Conservation (phyloP, 1,140 invertebrate species). For the Achroia grisella region DNA sequence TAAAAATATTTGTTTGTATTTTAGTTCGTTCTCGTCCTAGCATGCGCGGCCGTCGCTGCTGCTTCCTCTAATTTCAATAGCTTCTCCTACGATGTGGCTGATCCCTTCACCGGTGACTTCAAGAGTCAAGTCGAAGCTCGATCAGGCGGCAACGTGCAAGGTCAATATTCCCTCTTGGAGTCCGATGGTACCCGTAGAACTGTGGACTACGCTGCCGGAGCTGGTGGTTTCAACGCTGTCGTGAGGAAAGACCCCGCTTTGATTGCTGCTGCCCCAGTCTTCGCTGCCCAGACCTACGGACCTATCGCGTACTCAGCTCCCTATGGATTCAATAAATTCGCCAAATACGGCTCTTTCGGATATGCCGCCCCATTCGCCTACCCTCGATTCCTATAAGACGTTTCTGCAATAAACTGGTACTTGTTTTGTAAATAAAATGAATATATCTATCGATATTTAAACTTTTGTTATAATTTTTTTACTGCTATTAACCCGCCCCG, state of each 20-base stretch:
- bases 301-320: slow-evolving; percentile 6
- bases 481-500: too few relatives aligned
- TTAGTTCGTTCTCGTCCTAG: slow-evolving; percentile 42
- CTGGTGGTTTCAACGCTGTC: slow-evolving; percentile 63
- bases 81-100: slow-evolving; percentile 61
- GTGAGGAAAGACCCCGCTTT: slow-evolving; percentile 52
- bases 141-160: slow-evolving; percentile 72
- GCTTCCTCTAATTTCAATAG: slow-evolving; percentile 29
- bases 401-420: background rate
- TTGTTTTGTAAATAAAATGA: slow-evolving; percentile 13
- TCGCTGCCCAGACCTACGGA: slow-evolving; percentile 6
- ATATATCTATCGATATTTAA: too few relatives aligned
- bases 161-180: slow-evolving; percentile 58
- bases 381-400: background rate
- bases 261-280: slow-evolving; percentile 15
- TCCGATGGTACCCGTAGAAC: slow-evolving; percentile 61
- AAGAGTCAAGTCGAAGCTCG: slow-evolving; percentile 66
- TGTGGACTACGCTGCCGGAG: slow-evolving; percentile 63
- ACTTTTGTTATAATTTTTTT: too few relatives aligned
- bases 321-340: too few relatives aligned
- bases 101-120: slow-evolving; percentile 70
- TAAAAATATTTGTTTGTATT: slow-evolving; percentile 2
- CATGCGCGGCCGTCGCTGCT: slow-evolving; percentile 27
- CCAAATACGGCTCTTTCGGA: background rate
- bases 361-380: background rate